Evolutionary conservation across 2,888 invertebrate species (phyloP).

Genomic region (Tinea semifulvella): DNA sequence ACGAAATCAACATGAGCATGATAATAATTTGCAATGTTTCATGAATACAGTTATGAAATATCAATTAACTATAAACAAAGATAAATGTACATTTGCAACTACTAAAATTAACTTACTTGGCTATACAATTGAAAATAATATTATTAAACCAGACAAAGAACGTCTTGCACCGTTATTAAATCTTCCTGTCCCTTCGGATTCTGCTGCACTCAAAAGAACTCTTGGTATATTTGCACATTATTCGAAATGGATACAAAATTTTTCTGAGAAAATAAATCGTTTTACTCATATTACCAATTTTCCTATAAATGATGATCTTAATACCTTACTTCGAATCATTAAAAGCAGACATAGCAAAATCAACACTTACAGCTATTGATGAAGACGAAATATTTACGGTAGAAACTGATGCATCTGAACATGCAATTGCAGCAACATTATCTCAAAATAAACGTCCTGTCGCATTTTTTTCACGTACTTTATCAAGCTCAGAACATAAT

Average conservation of each 20-base stretch:
- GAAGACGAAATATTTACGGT: not conserved
- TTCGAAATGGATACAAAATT: conserved; percentile 3
- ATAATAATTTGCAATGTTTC: not conserved
- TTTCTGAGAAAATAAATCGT: not conserved
- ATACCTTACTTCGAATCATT: no score
- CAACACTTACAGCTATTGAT: not conserved
- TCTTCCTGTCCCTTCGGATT: not conserved
- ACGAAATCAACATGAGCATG: not conserved
- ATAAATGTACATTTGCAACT: not conserved
- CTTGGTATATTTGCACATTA: conserved; percentile 1
- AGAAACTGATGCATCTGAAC: not conserved
- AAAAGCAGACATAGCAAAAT: no score
- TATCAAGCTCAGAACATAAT: not conserved
- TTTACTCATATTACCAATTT: not conserved
- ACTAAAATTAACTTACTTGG: not conserved
- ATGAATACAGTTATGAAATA: not conserved
- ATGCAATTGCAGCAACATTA: not conserved
- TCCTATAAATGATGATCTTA: not conserved
- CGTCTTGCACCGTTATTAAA: not conserved
- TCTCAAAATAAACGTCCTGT: not conserved
- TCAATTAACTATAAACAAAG: not conserved
- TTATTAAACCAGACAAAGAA: not conserved
- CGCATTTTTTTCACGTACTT: not conserved
- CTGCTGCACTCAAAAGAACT: not conserved
- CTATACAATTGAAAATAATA: not conserved